Percentiles rank a stretch among this genome's conserved stretches.
Evolutionary conservation across 2,797 vertebrate species (phyloP).

Genomic region (Champsocephalus esox): DNA sequence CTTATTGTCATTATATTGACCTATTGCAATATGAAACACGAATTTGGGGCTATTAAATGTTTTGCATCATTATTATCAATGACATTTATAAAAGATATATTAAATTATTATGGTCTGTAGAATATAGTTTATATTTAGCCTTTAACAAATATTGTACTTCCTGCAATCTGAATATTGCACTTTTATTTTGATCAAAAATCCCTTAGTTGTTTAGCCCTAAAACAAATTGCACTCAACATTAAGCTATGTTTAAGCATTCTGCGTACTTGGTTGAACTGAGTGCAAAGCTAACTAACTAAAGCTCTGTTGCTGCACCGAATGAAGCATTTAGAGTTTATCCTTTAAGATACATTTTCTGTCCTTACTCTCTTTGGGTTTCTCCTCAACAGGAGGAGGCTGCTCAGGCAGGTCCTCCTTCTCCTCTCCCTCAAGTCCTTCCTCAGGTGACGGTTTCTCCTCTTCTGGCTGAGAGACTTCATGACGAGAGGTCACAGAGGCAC

Average conservation of each 20-base stretch:
- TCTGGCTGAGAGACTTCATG: conserved; percentile 54
- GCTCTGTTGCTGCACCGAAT: not conserved
- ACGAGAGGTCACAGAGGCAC: conserved; percentile 67
- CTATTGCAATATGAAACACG: too few relatives aligned
- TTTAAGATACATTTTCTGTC: not conserved
- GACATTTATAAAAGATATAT: too few relatives aligned
- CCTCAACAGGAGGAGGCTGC: conserved; percentile 71
- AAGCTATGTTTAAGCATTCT: not conserved
- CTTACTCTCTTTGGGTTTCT: conserved; percentile 80
- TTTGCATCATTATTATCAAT: too few relatives aligned
- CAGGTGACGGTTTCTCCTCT: conserved; percentile 45
- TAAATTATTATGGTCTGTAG: too few relatives aligned
- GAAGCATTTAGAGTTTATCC: not conserved
- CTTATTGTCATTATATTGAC: too few relatives aligned
- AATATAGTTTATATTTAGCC: too few relatives aligned
- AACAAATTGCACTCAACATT: rapidly evolving
- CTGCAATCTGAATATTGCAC: too few relatives aligned
- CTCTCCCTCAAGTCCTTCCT: conserved; percentile 67
- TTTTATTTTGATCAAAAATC: too few relatives aligned
- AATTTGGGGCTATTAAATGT: too few relatives aligned
- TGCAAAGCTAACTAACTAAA: too few relatives aligned
- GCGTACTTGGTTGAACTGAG: not conserved
- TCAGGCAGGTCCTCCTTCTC: conserved; percentile 83
- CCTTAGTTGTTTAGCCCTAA: too few relatives aligned
- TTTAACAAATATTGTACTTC: too few relatives aligned